Percentiles rank a stretch among this genome's conserved stretches.
These are phyloP conservation scores for Oceanodroma tethys DNA, from an alignment of 2,113 vertebrate species.

Conservation along the genomic window DNA sequence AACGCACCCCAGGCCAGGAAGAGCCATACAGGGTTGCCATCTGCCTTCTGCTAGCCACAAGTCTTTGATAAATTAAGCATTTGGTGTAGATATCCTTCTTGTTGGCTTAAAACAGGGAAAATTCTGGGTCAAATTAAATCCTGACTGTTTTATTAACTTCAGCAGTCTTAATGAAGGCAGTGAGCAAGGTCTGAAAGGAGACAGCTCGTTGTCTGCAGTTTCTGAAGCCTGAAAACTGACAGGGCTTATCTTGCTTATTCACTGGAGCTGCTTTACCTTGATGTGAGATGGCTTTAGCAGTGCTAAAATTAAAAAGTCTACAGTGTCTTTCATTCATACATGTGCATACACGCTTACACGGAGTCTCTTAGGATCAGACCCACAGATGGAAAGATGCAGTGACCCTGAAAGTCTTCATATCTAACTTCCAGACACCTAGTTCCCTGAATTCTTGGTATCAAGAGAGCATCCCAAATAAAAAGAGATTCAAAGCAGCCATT, in stretches of 20 bases:
- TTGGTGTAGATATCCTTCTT: background rate
- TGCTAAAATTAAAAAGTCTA: background rate
- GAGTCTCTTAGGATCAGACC: background rate
- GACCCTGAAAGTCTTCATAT: background rate
- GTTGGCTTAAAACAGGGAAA: background rate
- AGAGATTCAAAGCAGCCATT: background rate
- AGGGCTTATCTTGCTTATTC: background rate
- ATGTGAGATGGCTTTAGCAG: background rate
- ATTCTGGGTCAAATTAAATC: background rate
- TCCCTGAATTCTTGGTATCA: background rate
- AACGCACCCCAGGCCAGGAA: background rate
- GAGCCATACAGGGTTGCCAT: rapidly evolving
- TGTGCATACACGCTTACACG: background rate
- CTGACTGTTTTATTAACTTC: background rate
- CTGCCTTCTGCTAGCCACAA: background rate
- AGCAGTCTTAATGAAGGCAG: background rate
- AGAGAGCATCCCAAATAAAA: background rate
- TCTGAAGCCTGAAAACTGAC: background rate
- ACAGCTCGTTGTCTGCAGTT: background rate
- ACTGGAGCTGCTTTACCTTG: background rate
- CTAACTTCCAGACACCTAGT: background rate
- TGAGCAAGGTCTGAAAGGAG: background rate
- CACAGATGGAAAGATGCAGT: background rate
- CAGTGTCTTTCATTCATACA: background rate
- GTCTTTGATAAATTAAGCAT: background rate